A percentile compares a stretch with the other conserved stretches of the same genome.
phyloP scores from a whole-genome alignment of 2,113 vertebrate species.

The Setophaga kirtlandii region DNA sequence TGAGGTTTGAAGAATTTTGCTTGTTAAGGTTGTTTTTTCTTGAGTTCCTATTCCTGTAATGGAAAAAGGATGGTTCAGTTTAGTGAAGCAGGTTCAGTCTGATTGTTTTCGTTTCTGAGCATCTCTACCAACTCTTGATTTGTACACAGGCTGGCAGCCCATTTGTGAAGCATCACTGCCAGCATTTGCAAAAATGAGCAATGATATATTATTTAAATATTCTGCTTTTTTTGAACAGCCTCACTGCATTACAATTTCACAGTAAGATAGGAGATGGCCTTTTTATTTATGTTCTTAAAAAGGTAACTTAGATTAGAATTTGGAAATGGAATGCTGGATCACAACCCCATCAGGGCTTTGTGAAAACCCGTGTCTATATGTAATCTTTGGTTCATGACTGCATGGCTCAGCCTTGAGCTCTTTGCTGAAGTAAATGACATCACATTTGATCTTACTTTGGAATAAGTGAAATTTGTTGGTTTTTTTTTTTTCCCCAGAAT shows the following conservation, averaged over 20 bases:
- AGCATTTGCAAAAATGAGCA: background rate
- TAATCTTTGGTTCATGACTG: background rate
- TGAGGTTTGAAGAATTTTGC: background rate
- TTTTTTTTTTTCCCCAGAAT: background rate
- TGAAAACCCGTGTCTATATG: background rate
- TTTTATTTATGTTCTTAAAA: background rate
- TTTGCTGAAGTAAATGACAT: background rate
- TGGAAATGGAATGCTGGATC: background rate
- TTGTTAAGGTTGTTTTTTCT: background rate
- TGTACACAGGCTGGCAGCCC: background rate
- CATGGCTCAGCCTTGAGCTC: background rate
- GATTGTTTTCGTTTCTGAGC: background rate
- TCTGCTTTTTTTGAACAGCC: background rate
- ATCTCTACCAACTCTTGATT: background rate
- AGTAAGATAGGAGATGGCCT: background rate
- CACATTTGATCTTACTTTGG: background rate
- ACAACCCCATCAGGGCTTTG: background rate
- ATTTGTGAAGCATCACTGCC: background rate
- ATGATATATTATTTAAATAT: background rate
- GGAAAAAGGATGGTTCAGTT: background rate
- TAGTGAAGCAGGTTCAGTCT: background rate
- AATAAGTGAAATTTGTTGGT: background rate
- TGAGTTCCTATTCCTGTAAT: background rate
- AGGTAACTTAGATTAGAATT: background rate
- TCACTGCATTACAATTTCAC: background rate